Conservation (phyloP, 2,113 vertebrate genomes). For the Microtus pennsylvanicus region DNA sequence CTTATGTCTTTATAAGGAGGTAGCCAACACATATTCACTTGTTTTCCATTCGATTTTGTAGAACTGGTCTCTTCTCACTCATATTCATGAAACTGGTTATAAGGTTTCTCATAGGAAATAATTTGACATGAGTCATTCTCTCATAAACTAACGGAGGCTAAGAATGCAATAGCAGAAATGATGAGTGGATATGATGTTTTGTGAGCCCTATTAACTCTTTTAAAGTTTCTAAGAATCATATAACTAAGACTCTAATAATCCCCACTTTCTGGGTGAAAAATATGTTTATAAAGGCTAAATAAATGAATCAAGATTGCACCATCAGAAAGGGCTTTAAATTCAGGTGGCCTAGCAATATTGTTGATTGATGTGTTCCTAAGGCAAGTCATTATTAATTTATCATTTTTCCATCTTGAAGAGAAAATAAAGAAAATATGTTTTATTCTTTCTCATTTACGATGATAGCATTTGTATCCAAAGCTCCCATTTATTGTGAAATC, state of each 20-base stretch:
- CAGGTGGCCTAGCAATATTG: background rate
- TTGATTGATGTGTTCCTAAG: constrained; percentile 39
- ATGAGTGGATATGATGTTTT: background rate
- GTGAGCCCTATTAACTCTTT: background rate
- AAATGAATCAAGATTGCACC: constrained; percentile 9
- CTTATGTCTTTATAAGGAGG: background rate
- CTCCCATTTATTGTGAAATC: constrained; percentile 48
- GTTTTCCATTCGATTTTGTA: constrained; percentile 8
- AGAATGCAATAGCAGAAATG: background rate
- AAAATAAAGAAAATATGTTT: constrained; percentile 36
- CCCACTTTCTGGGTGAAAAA: background rate
- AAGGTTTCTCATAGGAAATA: background rate
- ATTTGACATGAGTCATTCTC: background rate
- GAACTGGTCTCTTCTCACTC: background rate
- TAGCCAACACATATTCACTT: background rate
- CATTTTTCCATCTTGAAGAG: background rate
- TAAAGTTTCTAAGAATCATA: background rate
- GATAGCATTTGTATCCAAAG: constrained; percentile 37
- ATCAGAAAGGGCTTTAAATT: background rate
- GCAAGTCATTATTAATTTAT: constrained; percentile 49
- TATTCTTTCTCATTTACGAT: constrained; percentile 42
- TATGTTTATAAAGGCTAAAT: constrained; percentile 24
- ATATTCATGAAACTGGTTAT: background rate
- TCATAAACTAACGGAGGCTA: background rate
- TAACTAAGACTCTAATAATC: background rate